These are phyloP conservation scores for Trichosurus vulpecula DNA, from an alignment of 2,797 vertebrate genomes.

Conservation along the genomic window DNA sequence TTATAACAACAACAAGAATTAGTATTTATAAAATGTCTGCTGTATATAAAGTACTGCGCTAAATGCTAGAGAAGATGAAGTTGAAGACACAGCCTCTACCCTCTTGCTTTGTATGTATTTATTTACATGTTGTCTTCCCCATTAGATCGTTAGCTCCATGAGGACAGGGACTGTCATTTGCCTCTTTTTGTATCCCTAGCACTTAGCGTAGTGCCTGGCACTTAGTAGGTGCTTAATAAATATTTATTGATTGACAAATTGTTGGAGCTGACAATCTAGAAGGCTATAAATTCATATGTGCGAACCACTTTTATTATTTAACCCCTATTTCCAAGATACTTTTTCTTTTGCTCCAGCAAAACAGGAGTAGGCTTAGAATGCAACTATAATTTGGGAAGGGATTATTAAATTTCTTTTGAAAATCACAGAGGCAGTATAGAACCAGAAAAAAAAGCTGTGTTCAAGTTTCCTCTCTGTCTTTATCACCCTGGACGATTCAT, in stretches of 20 bases:
- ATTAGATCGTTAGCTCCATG: neutral
- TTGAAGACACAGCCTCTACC: neutral
- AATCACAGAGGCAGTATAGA: neutral
- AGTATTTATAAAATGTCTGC: neutral
- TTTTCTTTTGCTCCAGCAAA: neutral
- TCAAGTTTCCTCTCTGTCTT: neutral
- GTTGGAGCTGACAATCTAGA: neutral
- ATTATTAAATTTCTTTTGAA: constrained; percentile 12
- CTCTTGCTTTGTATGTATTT: neutral
- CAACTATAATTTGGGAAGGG: constrained; percentile 15
- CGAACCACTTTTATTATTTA: neutral
- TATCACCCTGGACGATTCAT: neutral
- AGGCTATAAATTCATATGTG: neutral
- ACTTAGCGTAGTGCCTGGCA: neutral
- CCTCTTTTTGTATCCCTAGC: neutral
- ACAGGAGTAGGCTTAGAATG: neutral
- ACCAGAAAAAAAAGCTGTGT: neutral
- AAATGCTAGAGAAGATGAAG: neutral
- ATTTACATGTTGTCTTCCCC: neutral
- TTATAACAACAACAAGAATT: constrained; percentile 20
- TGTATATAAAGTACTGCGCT: neutral
- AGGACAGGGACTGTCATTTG: neutral
- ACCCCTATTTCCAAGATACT: neutral
- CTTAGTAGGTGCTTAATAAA: neutral
- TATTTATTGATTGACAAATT: neutral